Base-by-base conservation (phyloP, 2,888 invertebrate genomes). In the Pachliopta kotzebuea region DNA sequence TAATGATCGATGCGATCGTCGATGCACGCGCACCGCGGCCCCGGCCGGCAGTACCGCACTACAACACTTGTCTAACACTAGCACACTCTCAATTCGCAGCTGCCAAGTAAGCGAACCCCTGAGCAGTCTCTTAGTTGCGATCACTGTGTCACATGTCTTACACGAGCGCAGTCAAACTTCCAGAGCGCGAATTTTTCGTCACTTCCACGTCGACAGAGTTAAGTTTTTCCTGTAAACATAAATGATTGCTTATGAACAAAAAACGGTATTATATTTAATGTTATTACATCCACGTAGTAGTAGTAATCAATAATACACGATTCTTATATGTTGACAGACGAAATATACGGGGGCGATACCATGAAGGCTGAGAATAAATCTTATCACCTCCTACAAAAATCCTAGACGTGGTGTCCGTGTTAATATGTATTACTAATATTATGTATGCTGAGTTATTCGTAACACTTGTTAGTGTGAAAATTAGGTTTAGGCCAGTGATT, bases 151-250 rank as follows among this genome's bases (percentile, higher is more conserved):
- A 50, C 45, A 60, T 63, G 49, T n/a, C 67, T 76, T 78, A 88
- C 62, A 90, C 90, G 61, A 91, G 88, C 68, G 90, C 90, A 52
- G 90, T 90, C 56, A 89, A 72, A 74, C 90, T 90, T 57, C 87
- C 84, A 17, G 88, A 85, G 60, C 87, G 86, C 11, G 82, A 83
- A 70, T 82, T 82, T 70, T 86, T 86, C 70, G 74, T 84, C 26
- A 81, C 83, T 14, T 83, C 80, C 2, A 74, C 58, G 58, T 83
- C 83, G 54, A 76, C 65, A 9, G 76, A 68, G 60, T 69, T 79
- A 45, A 75, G 67, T 71, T 83, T 84, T 31, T 78, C 76, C 89
- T 90, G 84, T 0, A 78, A 62, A 9, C 11, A 52, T 3, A 3
- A 52, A 52, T 21, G 21, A 21, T 52, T 45, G 18, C 4, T n/a